Evolutionary conservation across 2,113 vertebrate species (phyloP).

Genomic region (Conger conger): DNA sequence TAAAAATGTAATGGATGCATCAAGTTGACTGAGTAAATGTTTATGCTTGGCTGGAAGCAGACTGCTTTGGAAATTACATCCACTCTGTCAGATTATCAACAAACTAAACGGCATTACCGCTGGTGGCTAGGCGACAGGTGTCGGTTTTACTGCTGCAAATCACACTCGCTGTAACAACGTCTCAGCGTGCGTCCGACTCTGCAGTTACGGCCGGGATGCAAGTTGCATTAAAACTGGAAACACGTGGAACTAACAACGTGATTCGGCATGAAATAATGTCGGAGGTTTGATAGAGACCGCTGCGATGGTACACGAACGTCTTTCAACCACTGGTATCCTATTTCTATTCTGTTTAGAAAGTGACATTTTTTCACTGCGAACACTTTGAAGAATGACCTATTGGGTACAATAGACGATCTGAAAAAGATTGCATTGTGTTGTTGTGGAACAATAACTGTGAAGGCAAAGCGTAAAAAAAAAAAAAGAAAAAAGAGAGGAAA

Average conservation of each 20-base stretch:
- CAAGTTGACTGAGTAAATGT: not conserved
- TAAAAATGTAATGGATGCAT: not conserved
- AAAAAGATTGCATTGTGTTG: not conserved
- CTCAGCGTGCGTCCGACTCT: not conserved
- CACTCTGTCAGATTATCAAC: not conserved
- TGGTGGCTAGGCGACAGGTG: not conserved
- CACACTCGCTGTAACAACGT: not conserved
- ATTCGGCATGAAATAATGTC: not conserved
- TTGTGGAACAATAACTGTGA: not conserved
- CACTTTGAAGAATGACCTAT: not conserved
- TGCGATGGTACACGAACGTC: not conserved
- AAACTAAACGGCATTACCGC: not conserved
- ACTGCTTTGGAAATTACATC: not conserved
- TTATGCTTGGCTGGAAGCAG: not conserved
- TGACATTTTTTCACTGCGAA: not conserved
- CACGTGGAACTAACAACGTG: not conserved
- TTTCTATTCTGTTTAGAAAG: not conserved
- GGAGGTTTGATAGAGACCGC: not conserved
- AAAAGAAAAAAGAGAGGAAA: too few relatives aligned
- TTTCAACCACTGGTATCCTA: not conserved
- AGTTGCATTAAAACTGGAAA: not conserved
- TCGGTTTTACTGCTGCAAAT: not conserved
- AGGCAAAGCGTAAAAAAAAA: slow-evolving; percentile 11
- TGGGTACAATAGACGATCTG: not conserved
- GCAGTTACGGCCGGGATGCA: not conserved